phyloP scores from a whole-genome alignment of 2,113 vertebrate species.

The Synodontis membranacea region DNA sequence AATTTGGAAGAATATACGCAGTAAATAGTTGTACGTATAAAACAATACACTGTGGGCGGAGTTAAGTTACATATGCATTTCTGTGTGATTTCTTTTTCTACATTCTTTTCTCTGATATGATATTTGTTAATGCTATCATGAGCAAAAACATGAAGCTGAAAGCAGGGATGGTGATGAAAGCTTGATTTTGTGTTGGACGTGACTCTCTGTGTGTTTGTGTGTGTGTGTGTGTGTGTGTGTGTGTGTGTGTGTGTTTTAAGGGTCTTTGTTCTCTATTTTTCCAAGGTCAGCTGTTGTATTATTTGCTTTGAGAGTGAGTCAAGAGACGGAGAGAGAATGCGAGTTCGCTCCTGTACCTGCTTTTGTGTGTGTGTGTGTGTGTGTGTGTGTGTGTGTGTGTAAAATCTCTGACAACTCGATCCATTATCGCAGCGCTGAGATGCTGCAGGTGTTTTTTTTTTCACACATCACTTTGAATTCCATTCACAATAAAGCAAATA shows the following conservation, averaged over 20 bases:
- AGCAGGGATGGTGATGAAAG: neutral
- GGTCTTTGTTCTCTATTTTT: neutral
- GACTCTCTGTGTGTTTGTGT: neutral
- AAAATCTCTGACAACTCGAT: constrained; percentile 8
- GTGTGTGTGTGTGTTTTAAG: neutral
- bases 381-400: neutral
- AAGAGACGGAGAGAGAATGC: constrained; percentile 25
- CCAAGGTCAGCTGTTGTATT: constrained; percentile 22
- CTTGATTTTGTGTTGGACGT: neutral
- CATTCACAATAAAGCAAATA: neutral
- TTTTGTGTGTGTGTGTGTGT: neutral
- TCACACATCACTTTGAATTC: neutral
- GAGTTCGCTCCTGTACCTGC: constrained; percentile 5
- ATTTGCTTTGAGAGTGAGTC: neutral
- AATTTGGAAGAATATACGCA: too few relatives aligned
- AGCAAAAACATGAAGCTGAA: neutral
- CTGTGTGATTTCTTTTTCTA: neutral
- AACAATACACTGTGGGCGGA: neutral
- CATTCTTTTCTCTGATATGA: neutral
- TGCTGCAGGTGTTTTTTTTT: constrained; percentile 1
- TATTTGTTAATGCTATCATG: neutral
- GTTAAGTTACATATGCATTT: neutral
- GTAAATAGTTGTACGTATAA: neutral
- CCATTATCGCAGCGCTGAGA: neutral
- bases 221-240: constrained; percentile 18